A percentile compares a stretch with the other conserved stretches of the same genome.
Conservation (phyloP, 1,140 invertebrate genomes). For the Medauroidea extradentata region DNA sequence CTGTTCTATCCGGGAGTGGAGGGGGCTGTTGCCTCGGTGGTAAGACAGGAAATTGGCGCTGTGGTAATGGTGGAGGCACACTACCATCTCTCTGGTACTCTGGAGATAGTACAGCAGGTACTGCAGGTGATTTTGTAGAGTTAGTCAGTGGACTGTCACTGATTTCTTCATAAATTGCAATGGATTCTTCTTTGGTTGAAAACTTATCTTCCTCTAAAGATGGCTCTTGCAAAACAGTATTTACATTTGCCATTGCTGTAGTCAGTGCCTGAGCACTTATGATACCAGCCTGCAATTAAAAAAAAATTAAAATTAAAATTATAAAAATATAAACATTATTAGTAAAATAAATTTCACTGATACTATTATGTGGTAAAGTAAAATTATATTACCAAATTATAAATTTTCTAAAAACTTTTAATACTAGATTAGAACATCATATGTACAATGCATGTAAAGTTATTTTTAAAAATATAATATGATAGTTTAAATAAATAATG, state of each 20-base stretch:
- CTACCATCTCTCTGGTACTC: constrained; percentile 11
- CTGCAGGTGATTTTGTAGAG: constrained; percentile 39
- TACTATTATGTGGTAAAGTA: no score
- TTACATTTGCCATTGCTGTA: constrained; percentile 7
- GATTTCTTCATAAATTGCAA: constrained; percentile 54
- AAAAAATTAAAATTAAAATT: neutral
- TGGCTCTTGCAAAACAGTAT: neutral
- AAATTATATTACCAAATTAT: no score
- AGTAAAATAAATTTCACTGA: neutral
- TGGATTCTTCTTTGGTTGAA: constrained; percentile 33
- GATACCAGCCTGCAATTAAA: constrained; percentile 16
- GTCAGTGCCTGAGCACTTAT: constrained; percentile 14
- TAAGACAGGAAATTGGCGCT: constrained; percentile 54
- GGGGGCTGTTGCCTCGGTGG: constrained; percentile 42
- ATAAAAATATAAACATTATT: constrained; percentile 3
- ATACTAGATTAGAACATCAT: no score
- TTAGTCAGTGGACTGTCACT: constrained; percentile 43
- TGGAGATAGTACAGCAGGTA: constrained; percentile 50
- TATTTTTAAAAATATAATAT: no score
- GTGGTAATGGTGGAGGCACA: constrained; percentile 47
- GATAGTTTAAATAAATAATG: no score
- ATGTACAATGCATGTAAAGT: no score
- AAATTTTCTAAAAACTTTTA: no score
- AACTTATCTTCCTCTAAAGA: constrained; percentile 4
- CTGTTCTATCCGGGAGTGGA: constrained; percentile 23